Percentiles rank a stretch among this genome's conserved stretches.
These are phyloP conservation scores for Lutraria lutraria DNA, from an alignment of 2,888 invertebrate genomes.

Conservation along the genomic window DNA sequence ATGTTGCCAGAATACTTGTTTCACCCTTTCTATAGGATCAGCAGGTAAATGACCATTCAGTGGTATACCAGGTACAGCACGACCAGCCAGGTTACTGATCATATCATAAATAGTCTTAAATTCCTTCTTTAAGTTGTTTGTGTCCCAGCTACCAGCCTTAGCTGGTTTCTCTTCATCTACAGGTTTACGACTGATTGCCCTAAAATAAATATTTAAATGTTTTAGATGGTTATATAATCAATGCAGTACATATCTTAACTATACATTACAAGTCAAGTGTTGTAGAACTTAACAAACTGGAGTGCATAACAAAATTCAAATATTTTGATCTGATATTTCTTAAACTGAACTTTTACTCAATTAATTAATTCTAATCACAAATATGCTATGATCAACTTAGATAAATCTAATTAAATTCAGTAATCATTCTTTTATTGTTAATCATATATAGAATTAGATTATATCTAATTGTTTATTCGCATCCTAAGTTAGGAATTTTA, in stretches of 20 bases:
- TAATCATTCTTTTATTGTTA: no score
- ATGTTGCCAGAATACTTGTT: constrained; percentile 87
- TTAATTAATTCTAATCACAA: no score
- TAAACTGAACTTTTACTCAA: no score
- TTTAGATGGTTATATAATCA: no score
- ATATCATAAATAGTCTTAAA: constrained; percentile 87
- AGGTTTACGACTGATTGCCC: constrained; percentile 77
- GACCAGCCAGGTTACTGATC: constrained; percentile 85
- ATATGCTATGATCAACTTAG: no score
- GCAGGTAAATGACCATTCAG: constrained; percentile 83
- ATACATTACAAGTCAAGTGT: no score
- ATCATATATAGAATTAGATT: no score
- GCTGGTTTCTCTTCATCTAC: constrained; percentile 73
- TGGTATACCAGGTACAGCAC: constrained; percentile 85
- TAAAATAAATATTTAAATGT: constrained; percentile 31
- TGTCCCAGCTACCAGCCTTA: constrained; percentile 76
- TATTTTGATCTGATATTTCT: no score
- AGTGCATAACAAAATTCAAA: no score
- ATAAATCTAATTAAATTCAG: no score
- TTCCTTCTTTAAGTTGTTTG: constrained; percentile 83
- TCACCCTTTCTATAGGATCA: constrained; percentile 84
- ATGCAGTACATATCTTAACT: no score
- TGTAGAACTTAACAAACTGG: no score
- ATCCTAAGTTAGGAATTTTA: background rate
- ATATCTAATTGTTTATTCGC: background rate